Evolutionary conservation across 1,140 invertebrate genomes (phyloP).

Genomic region (Pissodes strobi): DNA sequence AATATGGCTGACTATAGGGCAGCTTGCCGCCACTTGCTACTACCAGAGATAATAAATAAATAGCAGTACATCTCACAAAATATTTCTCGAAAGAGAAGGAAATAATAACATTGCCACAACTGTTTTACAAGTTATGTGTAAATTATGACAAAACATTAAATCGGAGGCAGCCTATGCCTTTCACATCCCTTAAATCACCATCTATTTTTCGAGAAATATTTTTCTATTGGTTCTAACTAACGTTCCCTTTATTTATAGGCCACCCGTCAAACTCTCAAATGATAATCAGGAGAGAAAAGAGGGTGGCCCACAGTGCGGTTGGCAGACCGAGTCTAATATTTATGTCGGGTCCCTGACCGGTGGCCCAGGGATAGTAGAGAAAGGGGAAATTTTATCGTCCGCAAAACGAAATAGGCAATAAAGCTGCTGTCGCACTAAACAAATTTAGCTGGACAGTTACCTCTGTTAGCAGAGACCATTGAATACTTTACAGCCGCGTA

Average conservation of each 20-base stretch:
- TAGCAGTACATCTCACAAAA: no score
- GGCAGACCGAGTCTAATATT: constrained; percentile 49
- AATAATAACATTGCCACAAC: no score
- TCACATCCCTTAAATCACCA: not conserved
- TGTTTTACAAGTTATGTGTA: no score
- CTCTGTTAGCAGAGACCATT: constrained; percentile 15
- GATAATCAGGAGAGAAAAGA: constrained; percentile 48
- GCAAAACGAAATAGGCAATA: constrained; percentile 45
- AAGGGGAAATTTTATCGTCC: constrained; percentile 46
- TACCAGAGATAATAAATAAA: no score
- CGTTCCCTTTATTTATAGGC: constrained; percentile 48
- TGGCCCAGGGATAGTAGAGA: constrained; percentile 19
- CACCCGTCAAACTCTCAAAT: constrained; percentile 50
- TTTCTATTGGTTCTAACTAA: constrained; percentile 13
- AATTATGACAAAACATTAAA: no score
- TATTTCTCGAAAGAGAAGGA: no score
- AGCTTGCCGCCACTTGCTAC: no score
- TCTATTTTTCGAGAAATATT: not conserved
- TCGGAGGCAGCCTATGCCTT: no score
- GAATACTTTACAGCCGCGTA: no score
- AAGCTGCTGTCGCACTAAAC: constrained; percentile 11
- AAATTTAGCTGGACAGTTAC: constrained; percentile 11
- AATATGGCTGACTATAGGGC: no score
- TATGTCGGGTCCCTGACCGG: constrained; percentile 36
- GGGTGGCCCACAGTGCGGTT: constrained; percentile 42